A percentile compares a stretch with the other conserved stretches of the same genome.
Conservation (phyloP, 53 echinoderm and acorn worm species). For the Mesocentrotus franciscanus region DNA sequence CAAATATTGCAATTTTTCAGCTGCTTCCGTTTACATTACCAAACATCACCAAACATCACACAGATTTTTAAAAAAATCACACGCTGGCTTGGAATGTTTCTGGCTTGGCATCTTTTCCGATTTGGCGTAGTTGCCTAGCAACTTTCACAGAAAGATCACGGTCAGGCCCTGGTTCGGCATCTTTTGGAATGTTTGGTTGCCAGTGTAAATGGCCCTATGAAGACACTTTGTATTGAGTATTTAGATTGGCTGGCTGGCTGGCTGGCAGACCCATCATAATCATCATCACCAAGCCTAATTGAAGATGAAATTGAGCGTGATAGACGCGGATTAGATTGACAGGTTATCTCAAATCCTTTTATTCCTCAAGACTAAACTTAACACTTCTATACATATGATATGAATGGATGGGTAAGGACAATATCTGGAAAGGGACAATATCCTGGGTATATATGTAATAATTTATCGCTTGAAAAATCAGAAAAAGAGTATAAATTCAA, state of each 20-base stretch:
- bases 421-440: background rate
- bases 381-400: background rate
- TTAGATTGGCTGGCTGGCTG: background rate
- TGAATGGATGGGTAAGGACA: background rate
- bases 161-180: too few species aligned
- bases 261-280: constrained; percentile 22
- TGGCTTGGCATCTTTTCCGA: too few species aligned
- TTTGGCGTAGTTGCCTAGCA: too few species aligned
- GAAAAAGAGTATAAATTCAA: background rate
- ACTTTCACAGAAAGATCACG: too few species aligned
- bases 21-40: too few species aligned
- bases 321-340: constrained; percentile 32
- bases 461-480: background rate
- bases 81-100: too few species aligned
- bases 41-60: too few species aligned
- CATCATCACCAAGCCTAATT: constrained; percentile 33
- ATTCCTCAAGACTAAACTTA: background rate
- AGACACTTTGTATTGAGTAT: background rate
- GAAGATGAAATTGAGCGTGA: constrained; percentile 38
- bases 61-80: too few species aligned
- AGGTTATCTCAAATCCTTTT: constrained; percentile 25
- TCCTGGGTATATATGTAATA: background rate
- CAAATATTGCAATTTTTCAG: too few species aligned
- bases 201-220: too few species aligned
- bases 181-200: too few species aligned